Conservation (phyloP, 1,140 invertebrate species). For the Ips nitidus region DNA sequence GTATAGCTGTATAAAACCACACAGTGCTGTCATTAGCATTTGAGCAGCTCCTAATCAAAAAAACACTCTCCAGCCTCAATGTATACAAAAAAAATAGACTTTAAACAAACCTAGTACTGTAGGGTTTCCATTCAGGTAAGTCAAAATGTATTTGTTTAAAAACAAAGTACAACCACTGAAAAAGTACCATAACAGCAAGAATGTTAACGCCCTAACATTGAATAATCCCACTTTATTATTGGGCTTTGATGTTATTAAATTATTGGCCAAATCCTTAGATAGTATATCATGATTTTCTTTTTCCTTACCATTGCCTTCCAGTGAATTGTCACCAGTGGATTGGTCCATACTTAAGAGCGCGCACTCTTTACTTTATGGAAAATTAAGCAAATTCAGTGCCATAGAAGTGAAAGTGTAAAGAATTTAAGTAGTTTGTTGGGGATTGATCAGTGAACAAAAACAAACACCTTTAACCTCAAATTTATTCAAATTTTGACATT, state of each 20-base stretch:
- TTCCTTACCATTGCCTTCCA: too few relatives aligned
- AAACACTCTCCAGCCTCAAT: neutral
- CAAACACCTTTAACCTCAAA: too few relatives aligned
- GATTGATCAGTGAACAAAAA: too few relatives aligned
- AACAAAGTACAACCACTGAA: constrained; percentile 80
- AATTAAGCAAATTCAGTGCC: too few relatives aligned
- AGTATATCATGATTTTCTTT: too few relatives aligned
- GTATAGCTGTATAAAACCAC: constrained; percentile 77
- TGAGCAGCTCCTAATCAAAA: constrained; percentile 64
- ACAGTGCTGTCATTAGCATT: constrained; percentile 76
- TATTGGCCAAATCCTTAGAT: too few relatives aligned
- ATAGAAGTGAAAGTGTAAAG: too few relatives aligned
- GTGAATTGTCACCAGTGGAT: too few relatives aligned
- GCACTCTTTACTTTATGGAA: too few relatives aligned
- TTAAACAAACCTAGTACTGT: constrained; percentile 69
- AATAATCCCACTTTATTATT: constrained; percentile 53
- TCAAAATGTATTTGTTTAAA: constrained; percentile 81
- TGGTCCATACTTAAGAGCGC: too few relatives aligned
- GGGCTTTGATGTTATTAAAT: neutral
- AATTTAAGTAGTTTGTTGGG: too few relatives aligned
- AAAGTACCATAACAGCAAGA: constrained; percentile 75
- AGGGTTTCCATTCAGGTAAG: constrained; percentile 76
- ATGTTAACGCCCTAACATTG: constrained; percentile 68
- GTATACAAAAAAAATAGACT: constrained; percentile 9
- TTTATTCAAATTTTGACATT: too few relatives aligned